phyloP scores from a whole-genome alignment of 53 echinoderm and acorn worm genomes.

The Echinarachnius parma region DNA sequence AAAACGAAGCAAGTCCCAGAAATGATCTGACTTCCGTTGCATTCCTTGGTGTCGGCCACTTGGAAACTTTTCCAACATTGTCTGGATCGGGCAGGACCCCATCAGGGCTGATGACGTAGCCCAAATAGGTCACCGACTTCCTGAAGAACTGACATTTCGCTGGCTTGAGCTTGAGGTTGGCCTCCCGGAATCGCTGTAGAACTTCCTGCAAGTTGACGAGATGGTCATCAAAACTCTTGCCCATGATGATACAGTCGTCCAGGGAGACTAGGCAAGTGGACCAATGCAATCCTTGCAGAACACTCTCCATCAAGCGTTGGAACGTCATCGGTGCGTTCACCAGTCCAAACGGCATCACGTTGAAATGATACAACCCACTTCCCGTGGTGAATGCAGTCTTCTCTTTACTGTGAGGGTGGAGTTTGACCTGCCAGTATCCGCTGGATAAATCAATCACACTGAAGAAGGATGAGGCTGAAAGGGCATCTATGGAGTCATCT shows the following conservation, averaged over 20 bases:
- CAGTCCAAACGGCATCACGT: conserved; percentile 40
- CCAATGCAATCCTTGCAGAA: too few relatives aligned
- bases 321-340: conserved; percentile 40
- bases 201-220: conserved; percentile 58
- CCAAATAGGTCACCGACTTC: conserved; percentile 21
- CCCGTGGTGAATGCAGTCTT: conserved; percentile 57
- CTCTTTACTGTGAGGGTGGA: conserved; percentile 23
- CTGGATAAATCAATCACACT: conserved; percentile 34
- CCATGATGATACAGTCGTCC: conserved; percentile 62
- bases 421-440: conserved; percentile 51
- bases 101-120: conserved; percentile 11
- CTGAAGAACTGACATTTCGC: conserved; percentile 11
- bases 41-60: neutral
- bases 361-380: conserved; percentile 37
- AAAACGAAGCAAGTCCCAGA: conserved; percentile 19
- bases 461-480: conserved; percentile 28
- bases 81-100: neutral
- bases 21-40: neutral
- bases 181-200: conserved; percentile 23
- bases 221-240: conserved; percentile 55
- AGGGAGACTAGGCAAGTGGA: conserved; percentile 51
- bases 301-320: too few relatives aligned
- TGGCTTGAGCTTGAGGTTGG: conserved; percentile 30
- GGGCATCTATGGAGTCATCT: conserved; percentile 39
- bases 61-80: neutral